phyloP scores from a whole-genome alignment of 1,140 invertebrate genomes.

The Drosophila pruinosa region DNA sequence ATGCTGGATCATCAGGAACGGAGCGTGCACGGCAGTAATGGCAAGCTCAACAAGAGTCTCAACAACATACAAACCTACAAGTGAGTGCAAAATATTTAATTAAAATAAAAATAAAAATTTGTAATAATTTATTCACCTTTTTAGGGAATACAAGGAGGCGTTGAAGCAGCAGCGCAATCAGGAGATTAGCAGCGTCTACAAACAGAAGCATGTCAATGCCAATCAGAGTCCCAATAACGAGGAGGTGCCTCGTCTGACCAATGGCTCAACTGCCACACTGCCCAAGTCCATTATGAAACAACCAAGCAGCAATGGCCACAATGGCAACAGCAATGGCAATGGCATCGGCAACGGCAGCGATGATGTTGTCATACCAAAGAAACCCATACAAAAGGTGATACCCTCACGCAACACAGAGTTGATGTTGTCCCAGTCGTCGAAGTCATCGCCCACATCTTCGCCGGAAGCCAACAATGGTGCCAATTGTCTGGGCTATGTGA shows the following conservation, averaged over 20 bases:
- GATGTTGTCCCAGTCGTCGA: conserved; percentile 52
- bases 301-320: conserved; percentile 53
- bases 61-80: conserved; percentile 93
- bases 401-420: conserved; percentile 83
- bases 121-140: conserved; percentile 21
- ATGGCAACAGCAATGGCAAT: conserved; percentile 51
- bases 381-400: conserved; percentile 85
- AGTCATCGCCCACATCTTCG: conserved; percentile 40
- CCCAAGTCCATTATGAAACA: conserved; percentile 81
- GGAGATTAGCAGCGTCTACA: conserved; percentile 88
- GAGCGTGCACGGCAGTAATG: conserved; percentile 81
- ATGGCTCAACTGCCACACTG: conserved; percentile 45
- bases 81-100: conserved; percentile 83
- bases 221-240: conserved; percentile 72
- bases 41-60: conserved; percentile 88
- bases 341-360: conserved; percentile 62
- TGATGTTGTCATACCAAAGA: conserved; percentile 83
- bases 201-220: conserved; percentile 72
- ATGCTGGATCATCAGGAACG: conserved; percentile 74
- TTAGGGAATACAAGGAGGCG: conserved; percentile 93
- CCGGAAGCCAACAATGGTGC: conserved; percentile 28
- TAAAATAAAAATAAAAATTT: not conserved
- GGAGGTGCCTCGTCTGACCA: conserved; percentile 38
- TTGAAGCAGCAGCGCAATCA: conserved; percentile 91
- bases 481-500: conserved; percentile 86